A percentile compares a stretch with the other conserved stretches of the same genome.
Conservation (phyloP, 2,888 invertebrate species). For the Odontothrips loti region DNA sequence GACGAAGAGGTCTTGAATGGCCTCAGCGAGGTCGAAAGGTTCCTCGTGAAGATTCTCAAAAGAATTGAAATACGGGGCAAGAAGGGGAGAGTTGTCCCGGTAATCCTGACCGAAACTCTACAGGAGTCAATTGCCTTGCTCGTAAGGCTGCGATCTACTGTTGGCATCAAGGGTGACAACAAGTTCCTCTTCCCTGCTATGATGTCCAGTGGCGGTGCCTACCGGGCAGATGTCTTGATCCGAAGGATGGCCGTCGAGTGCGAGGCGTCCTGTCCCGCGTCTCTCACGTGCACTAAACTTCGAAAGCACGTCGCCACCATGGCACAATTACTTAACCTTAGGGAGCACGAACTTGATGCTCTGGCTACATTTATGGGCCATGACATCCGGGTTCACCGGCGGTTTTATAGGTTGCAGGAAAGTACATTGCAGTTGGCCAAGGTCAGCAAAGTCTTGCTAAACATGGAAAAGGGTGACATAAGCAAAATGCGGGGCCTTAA, state of each 20-base stretch:
- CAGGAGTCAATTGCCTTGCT: neutral
- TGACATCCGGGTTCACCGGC: neutral
- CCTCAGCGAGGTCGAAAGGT: neutral
- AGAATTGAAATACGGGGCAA: neutral
- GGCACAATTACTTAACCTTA: constrained; percentile 25
- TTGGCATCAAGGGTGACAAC: no score
- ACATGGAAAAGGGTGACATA: neutral
- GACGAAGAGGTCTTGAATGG: neutral
- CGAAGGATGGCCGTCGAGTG: no score
- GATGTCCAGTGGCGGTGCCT: no score
- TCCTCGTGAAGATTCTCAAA: neutral
- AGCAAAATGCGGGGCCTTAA: no score
- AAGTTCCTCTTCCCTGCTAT: no score
- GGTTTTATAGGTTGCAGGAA: constrained; percentile 23
- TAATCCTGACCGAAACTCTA: neutral
- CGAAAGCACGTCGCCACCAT: constrained; percentile 28
- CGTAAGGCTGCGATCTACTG: no score
- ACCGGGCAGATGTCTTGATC: no score
- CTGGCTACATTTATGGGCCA: no score
- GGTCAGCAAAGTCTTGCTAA: constrained; percentile 28
- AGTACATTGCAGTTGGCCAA: constrained; percentile 28
- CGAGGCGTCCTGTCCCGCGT: no score
- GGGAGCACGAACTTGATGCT: constrained; percentile 25
- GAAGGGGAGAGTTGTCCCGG: neutral
- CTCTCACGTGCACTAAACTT: constrained; percentile 27